Base-by-base conservation (phyloP, 2,888 invertebrate genomes). In the Machimus atricapillus region DNA sequence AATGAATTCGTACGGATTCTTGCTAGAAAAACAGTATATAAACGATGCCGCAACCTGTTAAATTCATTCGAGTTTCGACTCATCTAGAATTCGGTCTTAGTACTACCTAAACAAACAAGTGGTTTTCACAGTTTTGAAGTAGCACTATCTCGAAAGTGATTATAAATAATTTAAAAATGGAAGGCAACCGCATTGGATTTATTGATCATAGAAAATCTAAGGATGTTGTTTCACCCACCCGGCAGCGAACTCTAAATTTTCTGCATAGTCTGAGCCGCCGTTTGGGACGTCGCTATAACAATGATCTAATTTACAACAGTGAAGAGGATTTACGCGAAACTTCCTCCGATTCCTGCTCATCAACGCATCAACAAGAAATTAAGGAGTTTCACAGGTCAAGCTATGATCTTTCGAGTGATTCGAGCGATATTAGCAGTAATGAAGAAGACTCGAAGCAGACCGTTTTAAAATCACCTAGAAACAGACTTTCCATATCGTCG, bases 381-480 rank as follows among this genome's bases (percentile, higher is more conserved):
- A 88, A 86, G 34, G 87, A 88, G 43, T 77, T 76, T n/a, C 88
- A 89, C 89, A 90, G 90, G 37, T 92, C 92, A 40, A 92, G 91
- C 88, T 89, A 91, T 40, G 92, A 92, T 88, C 88, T 92, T 79
- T 90, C 90, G 87, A 94, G 94, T 34, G 93, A 94, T 88, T 94
- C 94, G 0, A 94, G 94, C 90, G 95, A 94, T 82, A 93, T 94
- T 6, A 94, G 94, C 87, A 94, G 94, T 90, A 94, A 94, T 82
- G 43, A 37, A 16, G 6, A 19, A 8, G 56, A 77, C 16, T 14
- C 56, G 19, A 56, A 92, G 91, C 46, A 92, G 91, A 7, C 93
- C 92, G 92, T 93, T 14, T 92, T 93, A 88, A 89, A 89, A 66
- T 89, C 88, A 14, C 89, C 90, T 91, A 90, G 93, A 79, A 93